These are phyloP conservation scores for Molossus alvarezi DNA, from an alignment of 2,797 vertebrate genomes.

Conservation along the genomic window DNA sequence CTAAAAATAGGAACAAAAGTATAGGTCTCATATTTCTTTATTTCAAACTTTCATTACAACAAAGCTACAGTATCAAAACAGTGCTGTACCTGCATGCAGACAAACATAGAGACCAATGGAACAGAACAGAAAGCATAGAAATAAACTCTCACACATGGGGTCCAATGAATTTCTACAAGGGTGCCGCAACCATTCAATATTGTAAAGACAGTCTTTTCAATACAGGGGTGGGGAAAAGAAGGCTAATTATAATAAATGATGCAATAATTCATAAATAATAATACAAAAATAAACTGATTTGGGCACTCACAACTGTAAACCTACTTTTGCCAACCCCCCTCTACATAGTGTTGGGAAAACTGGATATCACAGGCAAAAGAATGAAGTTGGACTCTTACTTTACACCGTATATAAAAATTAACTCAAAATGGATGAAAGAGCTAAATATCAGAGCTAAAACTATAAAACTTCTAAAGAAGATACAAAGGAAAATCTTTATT, in stretches of 20 bases:
- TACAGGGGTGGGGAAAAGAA: neutral
- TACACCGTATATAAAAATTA: neutral
- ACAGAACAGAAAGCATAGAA: neutral
- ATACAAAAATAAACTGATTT: neutral
- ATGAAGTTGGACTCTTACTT: neutral
- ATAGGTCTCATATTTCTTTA: neutral
- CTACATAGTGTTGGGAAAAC: neutral
- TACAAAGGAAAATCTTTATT: neutral
- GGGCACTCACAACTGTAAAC: neutral
- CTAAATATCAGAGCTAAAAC: constrained; percentile 41
- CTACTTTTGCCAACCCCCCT: neutral
- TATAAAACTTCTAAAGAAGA: constrained; percentile 14
- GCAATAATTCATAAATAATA: neutral
- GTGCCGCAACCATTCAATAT: neutral
- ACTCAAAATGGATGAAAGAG: neutral
- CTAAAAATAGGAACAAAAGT: neutral
- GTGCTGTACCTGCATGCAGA: neutral
- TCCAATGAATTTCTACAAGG: neutral
- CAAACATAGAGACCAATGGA: neutral
- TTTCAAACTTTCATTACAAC: constrained; percentile 15
- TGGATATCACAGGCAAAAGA: neutral
- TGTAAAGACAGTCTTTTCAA: constrained; percentile 6
- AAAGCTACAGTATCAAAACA: neutral
- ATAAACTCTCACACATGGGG: neutral
- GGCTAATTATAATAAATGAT: neutral